These are phyloP conservation scores for Pantherophis guttatus DNA, from an alignment of 2,113 vertebrate genomes.

Conservation along the genomic window DNA sequence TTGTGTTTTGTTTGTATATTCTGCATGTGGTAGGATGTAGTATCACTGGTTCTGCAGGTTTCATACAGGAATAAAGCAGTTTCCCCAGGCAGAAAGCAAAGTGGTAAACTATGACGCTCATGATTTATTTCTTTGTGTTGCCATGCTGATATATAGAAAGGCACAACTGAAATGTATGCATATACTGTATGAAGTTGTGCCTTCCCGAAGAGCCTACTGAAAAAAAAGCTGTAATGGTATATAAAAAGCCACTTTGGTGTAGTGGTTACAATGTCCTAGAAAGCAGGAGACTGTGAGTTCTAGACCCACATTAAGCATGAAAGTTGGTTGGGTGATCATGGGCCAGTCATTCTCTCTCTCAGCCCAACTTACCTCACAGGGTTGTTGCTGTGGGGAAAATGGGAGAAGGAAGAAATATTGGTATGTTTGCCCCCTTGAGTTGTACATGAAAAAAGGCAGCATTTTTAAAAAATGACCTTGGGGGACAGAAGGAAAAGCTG, in stretches of 20 bases:
- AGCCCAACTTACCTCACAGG: background rate
- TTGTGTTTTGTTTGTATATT: background rate
- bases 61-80: background rate
- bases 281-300: background rate
- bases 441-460: background rate
- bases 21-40: background rate
- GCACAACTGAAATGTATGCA: background rate
- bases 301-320: background rate
- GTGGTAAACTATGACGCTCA: background rate
- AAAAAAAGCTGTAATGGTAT: background rate
- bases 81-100: background rate
- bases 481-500: background rate
- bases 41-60: background rate
- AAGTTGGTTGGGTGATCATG: background rate
- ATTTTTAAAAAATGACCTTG: background rate
- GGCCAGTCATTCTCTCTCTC: background rate
- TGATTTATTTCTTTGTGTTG: background rate
- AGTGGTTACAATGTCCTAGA: background rate
- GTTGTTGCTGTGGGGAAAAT: background rate
- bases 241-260: background rate
- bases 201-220: background rate
- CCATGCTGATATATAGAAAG: background rate
- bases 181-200: background rate
- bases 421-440: background rate
- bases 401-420: background rate